phyloP scores from a whole-genome alignment of 2,797 vertebrate species.

The Cuniculus paca region DNA sequence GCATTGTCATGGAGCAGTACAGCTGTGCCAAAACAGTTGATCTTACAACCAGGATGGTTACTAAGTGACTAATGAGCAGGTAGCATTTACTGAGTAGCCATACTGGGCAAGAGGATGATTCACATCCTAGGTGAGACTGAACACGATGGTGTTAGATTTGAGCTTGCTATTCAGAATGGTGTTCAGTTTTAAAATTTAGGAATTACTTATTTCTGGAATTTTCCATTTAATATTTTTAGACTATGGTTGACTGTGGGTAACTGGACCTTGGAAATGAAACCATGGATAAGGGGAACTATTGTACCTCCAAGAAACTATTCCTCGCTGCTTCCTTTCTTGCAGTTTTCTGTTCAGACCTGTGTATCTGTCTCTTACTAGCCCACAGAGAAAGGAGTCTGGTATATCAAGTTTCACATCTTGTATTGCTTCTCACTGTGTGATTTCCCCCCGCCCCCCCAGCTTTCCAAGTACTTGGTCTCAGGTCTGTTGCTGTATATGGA shows the following conservation, averaged over 20 bases:
- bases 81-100: background rate
- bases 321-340: background rate
- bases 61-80: background rate
- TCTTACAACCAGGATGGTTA: no score
- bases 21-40: background rate
- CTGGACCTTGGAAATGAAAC: background rate
- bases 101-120: background rate
- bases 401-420: background rate
- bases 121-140: background rate
- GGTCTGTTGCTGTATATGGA: background rate
- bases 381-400: background rate
- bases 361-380: background rate
- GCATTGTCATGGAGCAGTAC: background rate
- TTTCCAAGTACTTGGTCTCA: background rate
- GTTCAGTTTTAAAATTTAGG: background rate
- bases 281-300: background rate
- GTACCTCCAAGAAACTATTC: background rate
- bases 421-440: background rate
- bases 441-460: background rate
- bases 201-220: conserved; percentile 4
- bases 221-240: background rate
- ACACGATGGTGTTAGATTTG: background rate
- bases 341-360: background rate
- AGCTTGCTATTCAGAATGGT: background rate
- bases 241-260: background rate